A percentile compares a stretch with the other conserved stretches of the same genome.
These are phyloP conservation scores for Danaus melanippus DNA, from an alignment of 1,140 invertebrate species.

Conservation along the genomic window DNA sequence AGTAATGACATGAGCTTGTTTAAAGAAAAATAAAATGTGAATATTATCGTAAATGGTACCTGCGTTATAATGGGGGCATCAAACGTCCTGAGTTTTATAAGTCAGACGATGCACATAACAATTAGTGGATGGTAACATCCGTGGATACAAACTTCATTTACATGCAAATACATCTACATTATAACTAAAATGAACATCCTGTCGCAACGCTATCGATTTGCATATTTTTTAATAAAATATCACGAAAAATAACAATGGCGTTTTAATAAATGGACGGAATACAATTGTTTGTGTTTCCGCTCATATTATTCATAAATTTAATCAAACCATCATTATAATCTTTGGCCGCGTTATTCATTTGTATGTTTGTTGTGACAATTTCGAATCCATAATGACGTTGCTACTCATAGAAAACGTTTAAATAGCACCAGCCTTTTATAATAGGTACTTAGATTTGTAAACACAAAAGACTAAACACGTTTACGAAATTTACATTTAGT, in stretches of 20 bases:
- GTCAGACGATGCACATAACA: conserved; percentile 52
- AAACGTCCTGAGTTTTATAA: conserved; percentile 48
- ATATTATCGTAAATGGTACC: conserved; percentile 18
- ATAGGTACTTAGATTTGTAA: too few relatives aligned
- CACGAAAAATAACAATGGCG: conserved; percentile 60
- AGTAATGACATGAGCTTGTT: conserved; percentile 10
- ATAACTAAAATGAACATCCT: conserved; percentile 69
- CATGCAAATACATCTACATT: conserved; percentile 65
- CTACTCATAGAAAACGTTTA: too few relatives aligned
- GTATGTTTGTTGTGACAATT: conserved; percentile 28
- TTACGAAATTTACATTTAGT: too few relatives aligned
- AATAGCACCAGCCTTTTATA: too few relatives aligned
- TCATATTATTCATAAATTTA: conserved; percentile 65
- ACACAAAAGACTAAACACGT: too few relatives aligned
- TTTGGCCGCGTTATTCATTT: conserved; percentile 33
- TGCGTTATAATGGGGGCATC: conserved; percentile 32
- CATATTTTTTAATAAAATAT: conserved; percentile 69
- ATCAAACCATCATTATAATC: conserved; percentile 55
- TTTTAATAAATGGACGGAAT: conserved; percentile 44
- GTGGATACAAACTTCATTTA: conserved; percentile 60
- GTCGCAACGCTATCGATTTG: conserved; percentile 63
- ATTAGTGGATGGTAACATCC: conserved; percentile 57
- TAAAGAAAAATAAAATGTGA: conserved; percentile 12
- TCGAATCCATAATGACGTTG: too few relatives aligned
- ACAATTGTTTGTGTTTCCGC: conserved; percentile 62